These are phyloP conservation scores for Leucophenga varia DNA, from an alignment of 1,140 invertebrate species.

Conservation along the genomic window DNA sequence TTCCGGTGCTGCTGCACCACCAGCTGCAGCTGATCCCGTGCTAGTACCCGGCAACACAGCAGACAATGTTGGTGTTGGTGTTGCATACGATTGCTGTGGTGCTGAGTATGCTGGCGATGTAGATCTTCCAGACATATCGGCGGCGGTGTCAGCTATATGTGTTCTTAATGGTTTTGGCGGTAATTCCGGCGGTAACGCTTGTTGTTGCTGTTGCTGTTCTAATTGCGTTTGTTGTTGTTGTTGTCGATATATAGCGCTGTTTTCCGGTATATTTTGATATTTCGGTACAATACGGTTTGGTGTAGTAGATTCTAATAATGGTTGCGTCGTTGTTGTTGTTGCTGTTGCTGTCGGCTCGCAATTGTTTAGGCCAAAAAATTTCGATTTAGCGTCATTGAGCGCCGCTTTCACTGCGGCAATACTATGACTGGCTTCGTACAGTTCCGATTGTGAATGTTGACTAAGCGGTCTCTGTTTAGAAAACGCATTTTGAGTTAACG, in stretches of 20 bases:
- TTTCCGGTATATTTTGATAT: slow-evolving; percentile 41
- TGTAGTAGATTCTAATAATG: slow-evolving; percentile 7
- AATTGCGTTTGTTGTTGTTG: background rate
- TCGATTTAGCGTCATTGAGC: slow-evolving; percentile 50
- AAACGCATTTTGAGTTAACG: too few relatives aligned
- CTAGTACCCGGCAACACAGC: too few relatives aligned
- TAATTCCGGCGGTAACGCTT: slow-evolving; percentile 4
- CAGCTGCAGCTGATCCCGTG: too few relatives aligned
- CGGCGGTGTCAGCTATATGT: too few relatives aligned
- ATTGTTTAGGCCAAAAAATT: slow-evolving; percentile 51
- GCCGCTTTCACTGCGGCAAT: slow-evolving; percentile 51
- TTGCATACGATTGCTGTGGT: background rate
- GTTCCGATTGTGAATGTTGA: slow-evolving; percentile 21
- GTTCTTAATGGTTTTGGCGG: slow-evolving; percentile 17
- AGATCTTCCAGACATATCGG: too few relatives aligned
- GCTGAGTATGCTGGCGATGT: background rate
- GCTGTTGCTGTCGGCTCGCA: slow-evolving; percentile 18
- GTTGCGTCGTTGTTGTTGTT: background rate
- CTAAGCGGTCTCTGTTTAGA: slow-evolving; percentile 18
- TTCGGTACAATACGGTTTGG: slow-evolving; percentile 33
- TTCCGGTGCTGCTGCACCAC: background rate
- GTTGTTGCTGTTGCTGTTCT: background rate
- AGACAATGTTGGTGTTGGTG: background rate
- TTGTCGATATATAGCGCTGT: slow-evolving; percentile 17
- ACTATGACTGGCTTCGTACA: slow-evolving; percentile 37